Percentiles rank a stretch among this genome's conserved stretches.
Conservation (phyloP, 1,140 invertebrate species). For the Hycleus phaleratus region DNA sequence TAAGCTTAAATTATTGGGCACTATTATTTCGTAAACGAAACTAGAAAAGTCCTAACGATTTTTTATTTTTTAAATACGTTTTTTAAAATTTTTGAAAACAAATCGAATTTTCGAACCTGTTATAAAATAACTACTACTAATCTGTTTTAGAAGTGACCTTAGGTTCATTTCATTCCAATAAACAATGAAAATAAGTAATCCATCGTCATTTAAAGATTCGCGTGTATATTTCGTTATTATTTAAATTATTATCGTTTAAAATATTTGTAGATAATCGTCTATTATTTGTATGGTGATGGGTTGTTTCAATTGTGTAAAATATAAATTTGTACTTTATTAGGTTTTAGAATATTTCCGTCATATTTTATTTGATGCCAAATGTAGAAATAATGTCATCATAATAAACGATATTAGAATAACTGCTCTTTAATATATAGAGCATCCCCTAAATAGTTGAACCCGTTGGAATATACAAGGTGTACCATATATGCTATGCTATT, state of each 20-base stretch:
- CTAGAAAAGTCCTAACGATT: not conserved
- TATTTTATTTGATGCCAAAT: slow-evolving; percentile 8
- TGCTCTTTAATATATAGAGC: too few relatives aligned
- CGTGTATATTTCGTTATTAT: slow-evolving; percentile 4
- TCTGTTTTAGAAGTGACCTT: slow-evolving; percentile 25
- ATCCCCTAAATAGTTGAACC: too few relatives aligned
- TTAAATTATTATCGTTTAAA: not conserved
- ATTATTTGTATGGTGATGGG: slow-evolving; percentile 6
- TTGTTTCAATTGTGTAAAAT: slow-evolving; percentile 1
- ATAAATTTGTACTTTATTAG: not conserved
- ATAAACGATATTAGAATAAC: too few relatives aligned
- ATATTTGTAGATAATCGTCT: not conserved
- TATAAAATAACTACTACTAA: slow-evolving; percentile 18
- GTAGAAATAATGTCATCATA: too few relatives aligned
- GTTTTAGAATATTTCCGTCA: not conserved
- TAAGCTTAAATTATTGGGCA: too few relatives aligned
- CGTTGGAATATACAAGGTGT: too few relatives aligned
- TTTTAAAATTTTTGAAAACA: slow-evolving; percentile 4
- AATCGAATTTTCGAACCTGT: slow-evolving; percentile 19
- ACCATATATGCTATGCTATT: too few relatives aligned
- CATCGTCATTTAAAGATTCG: slow-evolving; percentile 7
- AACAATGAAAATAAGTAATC: not conserved
- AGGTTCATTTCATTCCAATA: slow-evolving; percentile 19
- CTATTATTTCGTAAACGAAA: too few relatives aligned
- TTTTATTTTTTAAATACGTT: slow-evolving; percentile 23